A percentile compares a stretch with the other conserved stretches of the same genome.
These are phyloP conservation scores for Lateolabrax maculatus DNA, from an alignment of 2,797 vertebrate genomes.

Conservation along the genomic window DNA sequence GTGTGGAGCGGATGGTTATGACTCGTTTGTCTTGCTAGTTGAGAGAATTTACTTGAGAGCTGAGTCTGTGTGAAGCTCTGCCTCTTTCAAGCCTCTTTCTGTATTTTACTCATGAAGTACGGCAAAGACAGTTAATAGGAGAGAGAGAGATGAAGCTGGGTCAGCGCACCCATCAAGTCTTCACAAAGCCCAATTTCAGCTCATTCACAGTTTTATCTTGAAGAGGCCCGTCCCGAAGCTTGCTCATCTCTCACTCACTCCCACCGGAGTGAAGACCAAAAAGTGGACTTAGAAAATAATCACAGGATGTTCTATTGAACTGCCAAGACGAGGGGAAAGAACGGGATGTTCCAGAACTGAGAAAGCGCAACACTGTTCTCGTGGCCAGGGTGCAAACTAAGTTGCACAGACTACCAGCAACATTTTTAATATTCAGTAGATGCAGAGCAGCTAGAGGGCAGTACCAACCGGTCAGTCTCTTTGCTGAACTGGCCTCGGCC, in stretches of 20 bases:
- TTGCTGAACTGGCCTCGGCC: conserved; percentile 97
- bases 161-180: conserved; percentile 76
- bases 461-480: conserved; percentile 93
- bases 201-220: conserved; percentile 73
- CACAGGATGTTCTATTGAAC: conserved; percentile 53
- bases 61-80: conserved; percentile 61
- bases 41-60: conserved; percentile 65
- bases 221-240: conserved; percentile 47
- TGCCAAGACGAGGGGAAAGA: conserved; percentile 37
- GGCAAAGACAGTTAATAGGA: conserved; percentile 60
- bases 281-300: conserved; percentile 66
- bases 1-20: conserved; percentile 29
- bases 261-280: conserved; percentile 55
- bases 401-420: conserved; percentile 18
- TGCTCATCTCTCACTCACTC: conserved; percentile 58
- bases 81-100: conserved; percentile 65
- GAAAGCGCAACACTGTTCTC: conserved; percentile 39
- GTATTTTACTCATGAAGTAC: conserved; percentile 62
- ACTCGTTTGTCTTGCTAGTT: conserved; percentile 43
- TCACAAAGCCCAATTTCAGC: conserved; percentile 74
- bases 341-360: conserved; percentile 46
- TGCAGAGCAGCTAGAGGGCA: conserved; percentile 14
- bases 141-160: conserved; percentile 64
- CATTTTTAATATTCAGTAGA: conserved; percentile 29
- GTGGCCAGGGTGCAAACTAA: conserved; percentile 15